Conservation (phyloP, 2,888 invertebrate genomes). For the Gryllus longicercus region DNA sequence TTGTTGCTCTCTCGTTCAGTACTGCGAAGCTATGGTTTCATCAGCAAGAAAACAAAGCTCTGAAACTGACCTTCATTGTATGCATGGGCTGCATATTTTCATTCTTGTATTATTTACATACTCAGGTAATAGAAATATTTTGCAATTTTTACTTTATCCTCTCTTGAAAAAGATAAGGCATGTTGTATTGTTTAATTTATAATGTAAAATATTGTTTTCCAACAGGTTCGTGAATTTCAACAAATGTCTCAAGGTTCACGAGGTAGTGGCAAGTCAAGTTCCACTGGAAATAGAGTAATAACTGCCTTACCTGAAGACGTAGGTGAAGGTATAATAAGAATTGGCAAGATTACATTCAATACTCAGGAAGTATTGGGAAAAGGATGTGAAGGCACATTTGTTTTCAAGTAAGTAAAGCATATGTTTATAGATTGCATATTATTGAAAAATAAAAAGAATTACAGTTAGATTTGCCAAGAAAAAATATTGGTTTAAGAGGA, state of each 20-base stretch:
- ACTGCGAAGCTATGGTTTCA: constrained; percentile 60
- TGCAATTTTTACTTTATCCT: too few relatives aligned
- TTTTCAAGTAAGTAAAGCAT: constrained; percentile 68
- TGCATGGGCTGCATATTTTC: constrained; percentile 64
- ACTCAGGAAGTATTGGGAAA: constrained; percentile 84
- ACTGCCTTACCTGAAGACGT: constrained; percentile 60
- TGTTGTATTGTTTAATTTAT: constrained; percentile 45
- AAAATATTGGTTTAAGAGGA: too few relatives aligned
- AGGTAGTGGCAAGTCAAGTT: constrained; percentile 44
- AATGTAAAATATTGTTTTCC: constrained; percentile 33
- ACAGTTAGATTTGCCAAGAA: too few relatives aligned
- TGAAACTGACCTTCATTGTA: constrained; percentile 66
- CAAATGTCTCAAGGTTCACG: constrained; percentile 58
- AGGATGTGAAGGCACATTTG: constrained; percentile 98
- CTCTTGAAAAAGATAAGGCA: constrained; percentile 39
- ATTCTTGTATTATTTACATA: constrained; percentile 72
- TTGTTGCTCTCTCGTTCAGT: constrained; percentile 43
- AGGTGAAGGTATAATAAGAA: constrained; percentile 62
- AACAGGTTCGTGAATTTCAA: constrained; percentile 62
- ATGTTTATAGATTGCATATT: background rate
- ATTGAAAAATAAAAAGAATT: too few relatives aligned
- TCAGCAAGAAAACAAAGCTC: constrained; percentile 71
- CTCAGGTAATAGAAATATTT: constrained; percentile 55
- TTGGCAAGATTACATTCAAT: constrained; percentile 88
- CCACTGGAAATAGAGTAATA: constrained; percentile 45